These are phyloP conservation scores for Crenuchus spilurus DNA, from an alignment of 2,797 vertebrate species.

Conservation along the genomic window DNA sequence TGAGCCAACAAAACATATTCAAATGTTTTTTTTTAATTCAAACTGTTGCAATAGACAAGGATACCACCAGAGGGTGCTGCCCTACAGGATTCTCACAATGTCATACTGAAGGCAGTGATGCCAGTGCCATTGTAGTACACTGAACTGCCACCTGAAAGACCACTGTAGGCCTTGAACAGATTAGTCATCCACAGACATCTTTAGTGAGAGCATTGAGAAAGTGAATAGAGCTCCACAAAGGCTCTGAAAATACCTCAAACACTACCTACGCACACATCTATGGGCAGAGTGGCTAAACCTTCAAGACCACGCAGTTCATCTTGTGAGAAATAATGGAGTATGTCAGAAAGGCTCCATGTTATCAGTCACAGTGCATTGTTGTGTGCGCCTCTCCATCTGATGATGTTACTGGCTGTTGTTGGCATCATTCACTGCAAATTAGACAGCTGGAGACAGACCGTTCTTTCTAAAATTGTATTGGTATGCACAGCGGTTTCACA, in stretches of 20 bases:
- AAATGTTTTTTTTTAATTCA: no score
- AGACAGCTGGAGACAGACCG: background rate
- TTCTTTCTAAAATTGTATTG: background rate
- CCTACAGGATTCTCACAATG: conserved; percentile 23
- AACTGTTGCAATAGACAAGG: background rate
- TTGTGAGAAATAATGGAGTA: background rate
- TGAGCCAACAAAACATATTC: no score
- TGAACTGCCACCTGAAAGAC: background rate
- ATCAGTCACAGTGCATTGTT: background rate
- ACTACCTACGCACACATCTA: background rate
- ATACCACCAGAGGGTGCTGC: conserved; percentile 47
- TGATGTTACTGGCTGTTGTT: background rate
- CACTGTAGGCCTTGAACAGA: background rate
- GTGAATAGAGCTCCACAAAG: background rate
- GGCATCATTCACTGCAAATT: conserved; percentile 7
- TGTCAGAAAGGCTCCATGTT: background rate
- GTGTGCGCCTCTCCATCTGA: conserved; percentile 13
- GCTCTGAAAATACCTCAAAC: background rate
- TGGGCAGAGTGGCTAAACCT: background rate
- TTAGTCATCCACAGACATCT: background rate
- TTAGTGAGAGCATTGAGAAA: background rate
- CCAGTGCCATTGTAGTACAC: background rate
- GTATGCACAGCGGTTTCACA: background rate
- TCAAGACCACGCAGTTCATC: background rate
- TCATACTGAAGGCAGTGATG: background rate